These are phyloP conservation scores for Oreotrochilus melanogaster DNA, from an alignment of 2,113 vertebrate species.

Conservation along the genomic window DNA sequence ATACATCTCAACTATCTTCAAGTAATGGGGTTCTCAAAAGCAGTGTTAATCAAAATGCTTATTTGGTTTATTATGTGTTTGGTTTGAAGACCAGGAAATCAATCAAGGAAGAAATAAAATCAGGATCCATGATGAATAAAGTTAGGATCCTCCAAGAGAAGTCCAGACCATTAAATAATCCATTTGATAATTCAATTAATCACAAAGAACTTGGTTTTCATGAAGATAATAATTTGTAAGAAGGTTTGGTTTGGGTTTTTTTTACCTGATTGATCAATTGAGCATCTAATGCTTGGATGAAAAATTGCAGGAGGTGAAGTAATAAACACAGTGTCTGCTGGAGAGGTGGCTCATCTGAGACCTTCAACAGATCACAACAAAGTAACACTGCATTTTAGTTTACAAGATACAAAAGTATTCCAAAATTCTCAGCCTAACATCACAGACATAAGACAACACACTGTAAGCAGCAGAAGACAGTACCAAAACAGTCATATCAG, in stretches of 20 bases:
- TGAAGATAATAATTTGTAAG: neutral
- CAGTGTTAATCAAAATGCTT: neutral
- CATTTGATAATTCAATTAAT: neutral
- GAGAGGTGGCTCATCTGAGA: slow-evolving; percentile 77
- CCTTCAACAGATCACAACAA: slow-evolving; percentile 73
- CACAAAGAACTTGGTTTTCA: neutral
- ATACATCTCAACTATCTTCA: neutral
- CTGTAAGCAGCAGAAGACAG: neutral
- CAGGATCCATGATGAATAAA: neutral
- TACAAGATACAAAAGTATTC: neutral
- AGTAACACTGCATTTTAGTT: neutral
- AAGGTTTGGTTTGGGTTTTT: neutral
- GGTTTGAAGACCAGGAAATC: neutral
- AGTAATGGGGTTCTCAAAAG: neutral
- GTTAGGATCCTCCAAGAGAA: neutral
- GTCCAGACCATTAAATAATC: neutral
- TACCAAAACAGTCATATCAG: neutral
- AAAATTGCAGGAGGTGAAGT: slow-evolving; percentile 80
- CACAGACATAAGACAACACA: neutral
- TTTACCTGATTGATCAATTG: slow-evolving; percentile 86
- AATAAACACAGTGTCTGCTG: slow-evolving; percentile 83
- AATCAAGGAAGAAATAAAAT: neutral
- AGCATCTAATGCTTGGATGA: slow-evolving; percentile 82
- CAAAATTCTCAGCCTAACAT: neutral
- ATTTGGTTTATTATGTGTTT: neutral